Conservation (phyloP, 2,888 invertebrate genomes). For the Agrotis puta region DNA sequence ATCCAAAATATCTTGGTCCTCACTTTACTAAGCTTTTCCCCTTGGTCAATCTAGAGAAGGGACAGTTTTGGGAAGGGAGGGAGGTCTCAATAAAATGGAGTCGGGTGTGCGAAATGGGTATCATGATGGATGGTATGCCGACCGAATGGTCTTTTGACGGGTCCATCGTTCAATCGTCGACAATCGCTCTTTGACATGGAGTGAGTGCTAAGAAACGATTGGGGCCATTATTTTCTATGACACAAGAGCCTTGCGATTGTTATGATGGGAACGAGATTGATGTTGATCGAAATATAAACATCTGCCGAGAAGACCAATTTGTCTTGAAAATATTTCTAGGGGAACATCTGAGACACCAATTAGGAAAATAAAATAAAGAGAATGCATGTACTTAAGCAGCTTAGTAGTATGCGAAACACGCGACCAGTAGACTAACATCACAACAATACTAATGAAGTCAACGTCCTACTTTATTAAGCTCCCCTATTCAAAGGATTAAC, state of each 20-base stretch:
- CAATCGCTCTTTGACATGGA: slow-evolving; percentile 85
- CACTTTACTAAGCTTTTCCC: slow-evolving; percentile 29
- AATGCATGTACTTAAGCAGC: slow-evolving; percentile 12
- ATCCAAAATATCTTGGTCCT: slow-evolving; percentile 68
- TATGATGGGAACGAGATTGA: slow-evolving; percentile 59
- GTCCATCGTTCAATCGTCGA: slow-evolving; percentile 87
- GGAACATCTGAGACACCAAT: background rate
- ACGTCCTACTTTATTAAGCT: slow-evolving; percentile 41
- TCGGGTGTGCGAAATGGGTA: slow-evolving; percentile 75
- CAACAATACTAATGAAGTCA: slow-evolving; percentile 44
- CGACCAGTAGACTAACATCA: slow-evolving; percentile 8
- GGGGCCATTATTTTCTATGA: slow-evolving; percentile 84
- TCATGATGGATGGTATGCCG: slow-evolving; percentile 87
- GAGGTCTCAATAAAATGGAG: slow-evolving; percentile 72
- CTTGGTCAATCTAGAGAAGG: slow-evolving; percentile 12
- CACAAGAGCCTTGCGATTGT: slow-evolving; percentile 59
- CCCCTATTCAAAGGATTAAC: slow-evolving; percentile 50
- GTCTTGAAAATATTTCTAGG: background rate
- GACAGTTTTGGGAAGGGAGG: slow-evolving; percentile 30
- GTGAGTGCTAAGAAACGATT: slow-evolving; percentile 81
- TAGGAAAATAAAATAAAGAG: background rate
- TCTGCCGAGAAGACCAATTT: background rate
- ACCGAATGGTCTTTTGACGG: slow-evolving; percentile 86
- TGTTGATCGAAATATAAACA: slow-evolving; percentile 41
- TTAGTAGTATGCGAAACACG: slow-evolving; percentile 15